Evolutionary conservation across 1,140 invertebrate genomes (phyloP).

Genomic region (Drosophila melanogaster): Release_6_plus_ISO1_MT NC_004354.4:18678001-18678500

Average conservation of each 20-base stretch:
- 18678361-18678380: slow-evolving; percentile 35
- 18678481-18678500: slow-evolving; percentile 30
- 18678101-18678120: slow-evolving; percentile 28
- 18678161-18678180: slow-evolving; percentile 64
- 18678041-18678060: background rate
- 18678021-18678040: background rate
- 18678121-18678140: slow-evolving; percentile 65
- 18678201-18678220: slow-evolving; percentile 57
- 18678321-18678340: slow-evolving; percentile 79
- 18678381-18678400: slow-evolving; percentile 20
- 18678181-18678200: slow-evolving; percentile 46
- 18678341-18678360: slow-evolving; percentile 65
- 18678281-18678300: background rate
- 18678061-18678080: slow-evolving; percentile 34
- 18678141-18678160: slow-evolving; percentile 34
- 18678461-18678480: slow-evolving; percentile 31
- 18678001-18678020: background rate
- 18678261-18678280: slow-evolving; percentile 15
- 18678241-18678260: slow-evolving; percentile 22
- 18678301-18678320: slow-evolving; percentile 27
- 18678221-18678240: slow-evolving; percentile 51
- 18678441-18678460: slow-evolving; percentile 34
- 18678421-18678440: slow-evolving; percentile 13
- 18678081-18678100: slow-evolving; percentile 76
- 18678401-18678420: slow-evolving; percentile 9